phyloP scores from a whole-genome alignment of 1,140 invertebrate genomes.

The Calycopis cecrops region DNA sequence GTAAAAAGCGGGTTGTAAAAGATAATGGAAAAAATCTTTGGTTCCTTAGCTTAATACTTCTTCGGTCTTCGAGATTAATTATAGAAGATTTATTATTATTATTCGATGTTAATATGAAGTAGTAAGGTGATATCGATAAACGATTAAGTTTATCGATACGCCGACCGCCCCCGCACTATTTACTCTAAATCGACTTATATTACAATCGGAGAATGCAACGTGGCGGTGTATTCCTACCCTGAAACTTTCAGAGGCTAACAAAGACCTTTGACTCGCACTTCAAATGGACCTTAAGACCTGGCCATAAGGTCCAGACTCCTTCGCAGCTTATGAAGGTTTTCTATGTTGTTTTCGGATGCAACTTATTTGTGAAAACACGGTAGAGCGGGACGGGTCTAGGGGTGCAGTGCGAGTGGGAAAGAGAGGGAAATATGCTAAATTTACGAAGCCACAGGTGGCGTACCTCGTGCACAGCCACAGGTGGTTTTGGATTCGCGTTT shows the following conservation, averaged over 20 bases:
- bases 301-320: constrained; percentile 28
- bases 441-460: constrained; percentile 73
- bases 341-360: constrained; percentile 72
- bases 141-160: constrained; percentile 24
- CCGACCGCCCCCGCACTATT: constrained; percentile 43
- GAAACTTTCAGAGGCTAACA: constrained; percentile 64
- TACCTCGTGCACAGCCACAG: constrained; percentile 59
- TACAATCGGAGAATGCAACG: constrained; percentile 67
- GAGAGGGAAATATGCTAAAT: constrained; percentile 60
- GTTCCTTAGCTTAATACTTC: too few species aligned
- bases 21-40: too few species aligned
- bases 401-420: constrained; percentile 28
- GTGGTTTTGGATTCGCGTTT: constrained; percentile 22
- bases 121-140: constrained; percentile 9
- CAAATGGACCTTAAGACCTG: constrained; percentile 29
- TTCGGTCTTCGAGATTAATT: too few species aligned
- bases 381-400: constrained; percentile 37
- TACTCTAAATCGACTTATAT: constrained; percentile 71
- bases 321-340: constrained; percentile 42
- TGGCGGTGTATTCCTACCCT: constrained; percentile 53
- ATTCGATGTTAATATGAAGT: too few species aligned
- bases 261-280: constrained; percentile 42
- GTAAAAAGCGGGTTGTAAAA: too few species aligned
- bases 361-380: constrained; percentile 72
- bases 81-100: too few species aligned